Evolutionary conservation across 2,888 invertebrate species (phyloP), one percentile per base, ranked within the genome.

Genomic region (Nudaria mundana): DNA sequence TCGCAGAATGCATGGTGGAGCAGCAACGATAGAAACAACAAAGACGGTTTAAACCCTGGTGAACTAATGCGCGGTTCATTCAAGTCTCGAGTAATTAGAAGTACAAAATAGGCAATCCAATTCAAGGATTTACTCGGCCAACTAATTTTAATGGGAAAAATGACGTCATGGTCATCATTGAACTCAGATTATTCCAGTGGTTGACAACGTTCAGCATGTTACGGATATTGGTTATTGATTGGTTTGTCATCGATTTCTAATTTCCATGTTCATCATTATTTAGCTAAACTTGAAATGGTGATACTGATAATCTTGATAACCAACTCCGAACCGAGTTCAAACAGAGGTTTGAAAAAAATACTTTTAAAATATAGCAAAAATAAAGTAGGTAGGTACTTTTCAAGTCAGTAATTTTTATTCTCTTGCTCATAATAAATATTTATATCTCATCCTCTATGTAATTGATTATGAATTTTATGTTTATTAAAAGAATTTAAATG

Each of bases 101-200:
- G n/a, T n/a, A n/a, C n/a, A n/a, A 50, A 46, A 11, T 46, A 30
- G 28, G 28, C 5, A 20, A 8, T 5, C n/a, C 24, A 34, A 44
- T 53, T 65, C 65, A 65, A 65, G 63, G 65, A 41, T 52, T 15
- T 40, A 25, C 34, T 40, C 29, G 33, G 24, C 23, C 15, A 47
- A 52, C 32, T 43, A 52, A 60, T 46, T 18, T 18, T 6, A 14
- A 15, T 18, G 7, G 28, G 10, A 38, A 40, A 12, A 18, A 24
- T 43, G 38, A 38, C 53, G 44, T 58, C 35, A 46, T 30, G 1
- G 40, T 7, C 12, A 24, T 30, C 24, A 23, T 32, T 12, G 14
- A n/a, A 20, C 29, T 13, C 26, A 37, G 23, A 32, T 20, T 23
- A 35, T 29, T 37, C 29, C n/a, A 52, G 56, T 33, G 48, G 37